phyloP scores from a whole-genome alignment of 2,888 invertebrate genomes.

The Pasiphila rectangulata region DNA sequence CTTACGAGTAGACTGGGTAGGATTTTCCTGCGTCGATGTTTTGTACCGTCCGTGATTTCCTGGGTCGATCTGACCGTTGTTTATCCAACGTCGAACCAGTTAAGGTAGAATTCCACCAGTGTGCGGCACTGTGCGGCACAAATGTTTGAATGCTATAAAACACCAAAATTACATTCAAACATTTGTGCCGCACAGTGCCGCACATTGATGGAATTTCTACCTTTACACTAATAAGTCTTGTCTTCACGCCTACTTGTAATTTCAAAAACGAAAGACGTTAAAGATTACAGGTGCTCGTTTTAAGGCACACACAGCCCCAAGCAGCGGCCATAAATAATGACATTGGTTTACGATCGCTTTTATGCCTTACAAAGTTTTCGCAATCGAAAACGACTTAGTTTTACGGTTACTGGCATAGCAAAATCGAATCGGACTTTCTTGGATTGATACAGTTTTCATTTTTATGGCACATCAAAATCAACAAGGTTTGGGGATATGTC shows the following conservation, averaged over 20 bases:
- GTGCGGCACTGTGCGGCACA: too few relatives aligned
- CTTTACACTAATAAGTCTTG: too few relatives aligned
- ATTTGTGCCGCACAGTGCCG: too few relatives aligned
- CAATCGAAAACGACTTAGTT: constrained; percentile 52
- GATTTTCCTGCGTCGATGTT: too few relatives aligned
- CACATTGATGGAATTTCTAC: too few relatives aligned
- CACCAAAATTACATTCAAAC: too few relatives aligned
- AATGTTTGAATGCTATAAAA: too few relatives aligned
- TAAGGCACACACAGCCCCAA: constrained; percentile 20
- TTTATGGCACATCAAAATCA: constrained; percentile 4
- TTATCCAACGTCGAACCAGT: too few relatives aligned
- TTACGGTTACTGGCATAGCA: constrained; percentile 52
- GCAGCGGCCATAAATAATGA: constrained; percentile 47
- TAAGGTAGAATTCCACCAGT: too few relatives aligned
- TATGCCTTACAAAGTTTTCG: constrained; percentile 55
- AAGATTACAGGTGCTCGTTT: constrained; percentile 14
- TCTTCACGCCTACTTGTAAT: constrained; percentile 1
- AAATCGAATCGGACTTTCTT: constrained; percentile 19
- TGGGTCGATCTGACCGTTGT: too few relatives aligned
- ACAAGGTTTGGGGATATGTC: not conserved
- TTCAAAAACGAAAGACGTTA: constrained; percentile 1
- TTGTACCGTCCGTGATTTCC: too few relatives aligned
- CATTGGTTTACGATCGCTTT: constrained; percentile 46
- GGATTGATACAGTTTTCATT: constrained; percentile 14
- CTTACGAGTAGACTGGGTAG: too few relatives aligned